Evolutionary conservation across 2,888 invertebrate genomes (phyloP).

Genomic region (Bruchidius siliquastri): DNA sequence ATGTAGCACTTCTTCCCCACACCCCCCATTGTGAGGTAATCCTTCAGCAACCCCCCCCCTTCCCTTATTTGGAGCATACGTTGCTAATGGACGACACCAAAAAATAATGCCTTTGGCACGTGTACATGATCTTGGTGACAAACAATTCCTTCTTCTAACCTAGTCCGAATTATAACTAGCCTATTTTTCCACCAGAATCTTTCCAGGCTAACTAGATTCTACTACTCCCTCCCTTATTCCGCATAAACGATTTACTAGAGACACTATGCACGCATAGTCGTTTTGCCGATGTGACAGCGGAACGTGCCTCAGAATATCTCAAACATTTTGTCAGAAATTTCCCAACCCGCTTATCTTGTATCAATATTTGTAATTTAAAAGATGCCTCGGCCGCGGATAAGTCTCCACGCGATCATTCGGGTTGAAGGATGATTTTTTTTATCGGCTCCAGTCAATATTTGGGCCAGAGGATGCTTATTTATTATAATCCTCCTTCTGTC

Average conservation of each 20-base stretch:
- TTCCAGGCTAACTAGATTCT: too few relatives aligned
- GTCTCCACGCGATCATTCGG: constrained; percentile 10
- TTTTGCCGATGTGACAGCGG: constrained; percentile 17
- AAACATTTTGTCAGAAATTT: constrained; percentile 47
- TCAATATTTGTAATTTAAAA: constrained; percentile 49
- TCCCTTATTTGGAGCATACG: too few relatives aligned
- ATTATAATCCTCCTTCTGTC: neutral
- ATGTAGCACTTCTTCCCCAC: too few relatives aligned
- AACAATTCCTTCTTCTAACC: too few relatives aligned
- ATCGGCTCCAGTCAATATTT: constrained; percentile 9
- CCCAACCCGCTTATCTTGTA: constrained; percentile 49
- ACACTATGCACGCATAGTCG: neutral
- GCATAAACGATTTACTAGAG: neutral
- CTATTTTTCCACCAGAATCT: too few relatives aligned
- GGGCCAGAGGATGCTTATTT: neutral
- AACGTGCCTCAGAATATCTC: constrained; percentile 37
- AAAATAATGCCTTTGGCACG: too few relatives aligned
- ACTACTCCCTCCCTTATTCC: neutral
- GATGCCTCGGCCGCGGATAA: constrained; percentile 36
- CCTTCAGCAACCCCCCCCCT: too few relatives aligned
- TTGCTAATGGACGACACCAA: too few relatives aligned
- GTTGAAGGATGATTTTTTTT: constrained; percentile 19
- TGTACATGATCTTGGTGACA: too few relatives aligned
- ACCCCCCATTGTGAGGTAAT: too few relatives aligned
- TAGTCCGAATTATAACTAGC: too few relatives aligned